Conservation (phyloP, 2,113 vertebrate species). For the Oostethus manadensis region DNA sequence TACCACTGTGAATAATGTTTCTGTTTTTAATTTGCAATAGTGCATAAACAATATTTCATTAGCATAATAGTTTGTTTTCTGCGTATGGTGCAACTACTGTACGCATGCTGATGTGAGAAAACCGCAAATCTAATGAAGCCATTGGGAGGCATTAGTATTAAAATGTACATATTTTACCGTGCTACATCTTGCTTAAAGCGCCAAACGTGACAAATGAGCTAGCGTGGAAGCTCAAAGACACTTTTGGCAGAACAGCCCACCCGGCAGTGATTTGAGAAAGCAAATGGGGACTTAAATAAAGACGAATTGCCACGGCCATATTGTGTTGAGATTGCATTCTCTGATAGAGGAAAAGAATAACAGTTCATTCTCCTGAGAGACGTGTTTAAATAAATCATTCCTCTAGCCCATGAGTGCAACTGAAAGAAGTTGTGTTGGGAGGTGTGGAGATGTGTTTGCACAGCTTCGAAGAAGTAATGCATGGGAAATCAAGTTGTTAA, state of each 20-base stretch:
- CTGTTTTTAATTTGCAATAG: constrained; percentile 11
- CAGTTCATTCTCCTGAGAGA: constrained; percentile 59
- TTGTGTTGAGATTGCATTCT: constrained; percentile 68
- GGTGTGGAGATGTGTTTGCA: constrained; percentile 4
- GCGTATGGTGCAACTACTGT: not conserved
- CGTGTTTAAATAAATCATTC: constrained; percentile 67
- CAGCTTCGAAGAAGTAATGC: not conserved
- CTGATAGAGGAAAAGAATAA: constrained; percentile 61
- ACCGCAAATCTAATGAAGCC: constrained; percentile 6
- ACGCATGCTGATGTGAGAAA: constrained; percentile 8
- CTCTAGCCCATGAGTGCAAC: constrained; percentile 38
- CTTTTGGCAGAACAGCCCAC: constrained; percentile 55
- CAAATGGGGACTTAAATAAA: constrained; percentile 69
- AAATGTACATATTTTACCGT: constrained; percentile 26
- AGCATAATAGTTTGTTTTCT: not conserved
- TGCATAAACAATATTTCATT: not conserved
- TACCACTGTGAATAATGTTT: constrained; percentile 1
- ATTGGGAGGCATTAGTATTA: constrained; percentile 12
- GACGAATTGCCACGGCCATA: constrained; percentile 62
- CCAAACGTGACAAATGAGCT: constrained; percentile 60
- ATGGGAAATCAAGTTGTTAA: constrained; percentile 8
- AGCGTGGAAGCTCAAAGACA: constrained; percentile 46
- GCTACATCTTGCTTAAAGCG: constrained; percentile 25
- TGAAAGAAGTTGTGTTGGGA: constrained; percentile 26
- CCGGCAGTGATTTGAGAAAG: constrained; percentile 42